Base-by-base conservation (phyloP, 2,888 invertebrate species). In the Caenorhabditis sp. region DNA sequence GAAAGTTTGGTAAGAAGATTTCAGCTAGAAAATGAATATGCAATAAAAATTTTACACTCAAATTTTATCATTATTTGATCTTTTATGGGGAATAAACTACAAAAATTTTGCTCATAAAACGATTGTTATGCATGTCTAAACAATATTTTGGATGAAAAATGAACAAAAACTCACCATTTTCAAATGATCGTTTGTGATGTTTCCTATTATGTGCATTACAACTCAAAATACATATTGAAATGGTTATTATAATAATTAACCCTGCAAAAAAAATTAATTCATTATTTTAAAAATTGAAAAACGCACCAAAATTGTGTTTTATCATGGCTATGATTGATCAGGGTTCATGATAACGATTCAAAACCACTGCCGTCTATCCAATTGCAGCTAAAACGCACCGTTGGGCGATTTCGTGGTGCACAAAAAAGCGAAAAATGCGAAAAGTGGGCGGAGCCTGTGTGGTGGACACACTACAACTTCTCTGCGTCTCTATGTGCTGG, bases 91-190 rank as follows among this genome's bases (percentile, higher is more conserved):
- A 6, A 31, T 31, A 31, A n/a, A n/a, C n/a, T n/a, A 31, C 31
- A 31, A 31, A 31, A 31, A 31, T 6, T 6, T 6, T 31, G 10
- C 5, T 10, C 31, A 31, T 31, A 31, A 31, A 31, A 31, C 4
- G 31, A 31, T 31, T 31, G 31, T 31, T 10, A 31, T 31, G 31
- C 31, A 31, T 31, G 31, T 10, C 31, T 31, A 31, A 31, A 31
- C 4, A n/a, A n/a, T n/a, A n/a, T n/a, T n/a, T n/a, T n/a, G n/a
- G n/a, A n/a, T n/a, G n/a, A n/a, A n/a, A n/a, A n/a, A n/a, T n/a
- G n/a, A n/a, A n/a, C n/a, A n/a, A n/a, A n/a, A n/a, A 17, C 66
- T 66, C 17, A 74, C 73, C 73, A 62, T 74, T 74, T 26, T 74
- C 73, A 43, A 62, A 54, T 10, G 73, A 74, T 53, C 73, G 27